Conservation (phyloP, 2,797 vertebrate species). For the Mormyrops boulengeri region DNA sequence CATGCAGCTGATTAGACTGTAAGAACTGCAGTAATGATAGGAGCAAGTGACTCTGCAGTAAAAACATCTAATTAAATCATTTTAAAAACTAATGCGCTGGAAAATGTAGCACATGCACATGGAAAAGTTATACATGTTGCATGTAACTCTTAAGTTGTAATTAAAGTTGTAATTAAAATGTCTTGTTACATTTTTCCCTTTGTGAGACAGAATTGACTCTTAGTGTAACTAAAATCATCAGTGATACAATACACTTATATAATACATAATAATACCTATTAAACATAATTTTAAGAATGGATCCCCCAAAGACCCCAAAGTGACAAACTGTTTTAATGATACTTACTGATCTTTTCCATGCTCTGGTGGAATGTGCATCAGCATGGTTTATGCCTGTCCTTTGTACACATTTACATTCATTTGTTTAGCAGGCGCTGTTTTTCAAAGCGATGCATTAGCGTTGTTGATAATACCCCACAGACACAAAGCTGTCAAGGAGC, state of each 20-base stretch:
- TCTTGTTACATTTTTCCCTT: neutral
- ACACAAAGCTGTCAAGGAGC: neutral
- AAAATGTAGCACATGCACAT: neutral
- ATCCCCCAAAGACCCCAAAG: neutral
- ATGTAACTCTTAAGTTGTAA: neutral
- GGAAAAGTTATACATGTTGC: neutral
- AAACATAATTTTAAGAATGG: neutral
- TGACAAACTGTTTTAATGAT: neutral
- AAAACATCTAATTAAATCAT: constrained; percentile 10
- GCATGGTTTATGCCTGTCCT: neutral
- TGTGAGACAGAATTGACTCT: neutral
- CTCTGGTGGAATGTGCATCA: neutral
- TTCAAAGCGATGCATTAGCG: neutral
- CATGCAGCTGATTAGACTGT: neutral
- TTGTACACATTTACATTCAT: neutral
- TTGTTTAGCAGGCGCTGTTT: neutral
- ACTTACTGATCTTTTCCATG: neutral
- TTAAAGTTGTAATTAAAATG: constrained; percentile 1
- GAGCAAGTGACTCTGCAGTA: neutral
- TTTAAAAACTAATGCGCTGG: neutral
- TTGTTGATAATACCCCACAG: neutral
- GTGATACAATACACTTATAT: neutral
- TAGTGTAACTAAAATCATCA: neutral
- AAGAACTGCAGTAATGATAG: neutral
- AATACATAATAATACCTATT: neutral